These are phyloP conservation scores for Solea solea DNA, from an alignment of 2,113 vertebrate genomes.

Conservation along the genomic window DNA sequence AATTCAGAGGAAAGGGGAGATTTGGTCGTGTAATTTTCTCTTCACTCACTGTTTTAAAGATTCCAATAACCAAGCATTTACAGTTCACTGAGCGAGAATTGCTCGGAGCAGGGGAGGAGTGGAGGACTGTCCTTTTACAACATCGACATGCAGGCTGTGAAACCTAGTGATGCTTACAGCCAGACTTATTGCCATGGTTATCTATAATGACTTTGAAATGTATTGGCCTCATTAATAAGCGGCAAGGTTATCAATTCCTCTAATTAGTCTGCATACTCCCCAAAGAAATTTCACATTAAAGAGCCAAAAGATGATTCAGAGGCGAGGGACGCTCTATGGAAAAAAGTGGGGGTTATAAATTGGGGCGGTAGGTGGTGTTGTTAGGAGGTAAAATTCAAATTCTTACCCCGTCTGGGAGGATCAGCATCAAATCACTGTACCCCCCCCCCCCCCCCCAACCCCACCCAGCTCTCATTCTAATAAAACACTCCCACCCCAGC, in stretches of 20 bases:
- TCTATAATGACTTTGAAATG: conserved; percentile 99
- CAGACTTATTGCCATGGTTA: conserved; percentile 97
- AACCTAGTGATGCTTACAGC: conserved; percentile 91
- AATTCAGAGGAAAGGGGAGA: conserved; percentile 88
- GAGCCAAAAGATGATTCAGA: conserved; percentile 87
- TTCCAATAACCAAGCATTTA: conserved; percentile 95
- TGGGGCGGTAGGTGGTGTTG: conserved; percentile 26
- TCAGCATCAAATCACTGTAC: conserved; percentile 72
- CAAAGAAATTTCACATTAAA: conserved; percentile 95
- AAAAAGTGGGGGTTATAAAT: conserved; percentile 40
- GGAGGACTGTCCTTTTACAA: conserved; percentile 61
- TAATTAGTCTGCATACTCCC: conserved; percentile 95
- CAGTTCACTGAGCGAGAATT: conserved; percentile 94
- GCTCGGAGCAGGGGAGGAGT: conserved; percentile 66
- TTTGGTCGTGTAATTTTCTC: conserved; percentile 94
- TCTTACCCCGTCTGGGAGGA: conserved; percentile 63
- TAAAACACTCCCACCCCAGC: conserved; percentile 33
- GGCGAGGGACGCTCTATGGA: conserved; percentile 74
- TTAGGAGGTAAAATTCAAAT: conserved; percentile 68
- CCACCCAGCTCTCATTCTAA: conserved; percentile 44
- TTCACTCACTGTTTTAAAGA: conserved; percentile 93
- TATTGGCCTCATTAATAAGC: conserved; percentile 97
- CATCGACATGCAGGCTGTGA: conserved; percentile 84
- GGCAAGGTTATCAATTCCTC: conserved; percentile 97
- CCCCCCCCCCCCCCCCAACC: conserved; percentile 33